Evolutionary conservation across 2,797 vertebrate species (phyloP).

Genomic region (Melanotaenia boesemani): DNA sequence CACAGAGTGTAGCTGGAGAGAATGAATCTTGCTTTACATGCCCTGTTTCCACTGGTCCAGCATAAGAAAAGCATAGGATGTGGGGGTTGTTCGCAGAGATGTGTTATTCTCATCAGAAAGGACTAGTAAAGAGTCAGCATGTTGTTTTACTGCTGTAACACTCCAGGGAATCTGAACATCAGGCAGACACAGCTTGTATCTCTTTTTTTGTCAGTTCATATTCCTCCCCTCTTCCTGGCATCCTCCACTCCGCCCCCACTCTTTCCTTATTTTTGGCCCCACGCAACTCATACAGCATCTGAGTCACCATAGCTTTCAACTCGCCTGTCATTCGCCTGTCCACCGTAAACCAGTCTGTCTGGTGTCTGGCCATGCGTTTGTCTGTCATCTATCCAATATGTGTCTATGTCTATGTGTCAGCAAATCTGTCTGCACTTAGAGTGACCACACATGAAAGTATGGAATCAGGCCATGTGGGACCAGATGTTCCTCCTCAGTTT

Average conservation of each 20-base stretch:
- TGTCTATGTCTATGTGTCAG: conserved; percentile 35
- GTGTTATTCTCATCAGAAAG: conserved; percentile 85
- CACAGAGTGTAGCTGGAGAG: conserved; percentile 35
- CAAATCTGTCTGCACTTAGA: conserved; percentile 57
- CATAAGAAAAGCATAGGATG: conserved; percentile 51
- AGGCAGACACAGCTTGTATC: conserved; percentile 75
- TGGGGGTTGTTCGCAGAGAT: conserved; percentile 71
- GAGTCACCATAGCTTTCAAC: conserved; percentile 60
- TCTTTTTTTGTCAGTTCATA: conserved; percentile 70
- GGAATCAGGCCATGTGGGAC: conserved; percentile 45
- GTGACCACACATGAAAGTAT: conserved; percentile 68
- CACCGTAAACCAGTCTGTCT: conserved; percentile 34
- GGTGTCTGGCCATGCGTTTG: conserved; percentile 51
- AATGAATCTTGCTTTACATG: conserved; percentile 47
- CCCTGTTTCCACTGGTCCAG: conserved; percentile 49
- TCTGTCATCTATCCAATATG: conserved; percentile 52
- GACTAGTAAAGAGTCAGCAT: conserved; percentile 78
- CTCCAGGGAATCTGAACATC: conserved; percentile 72
- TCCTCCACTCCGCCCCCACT: conserved; percentile 43
- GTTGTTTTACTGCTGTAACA: conserved; percentile 80
- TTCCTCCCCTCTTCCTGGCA: conserved; percentile 71
- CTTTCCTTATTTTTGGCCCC: conserved; percentile 54
- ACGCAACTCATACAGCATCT: conserved; percentile 54
- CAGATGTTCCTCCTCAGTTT: conserved; percentile 71
- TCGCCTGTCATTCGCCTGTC: conserved; percentile 51